Evolutionary conservation across 1,140 invertebrate species (phyloP), one percentile per base, ranked within the genome.

Genomic region (Dendroctonus valens): DNA sequence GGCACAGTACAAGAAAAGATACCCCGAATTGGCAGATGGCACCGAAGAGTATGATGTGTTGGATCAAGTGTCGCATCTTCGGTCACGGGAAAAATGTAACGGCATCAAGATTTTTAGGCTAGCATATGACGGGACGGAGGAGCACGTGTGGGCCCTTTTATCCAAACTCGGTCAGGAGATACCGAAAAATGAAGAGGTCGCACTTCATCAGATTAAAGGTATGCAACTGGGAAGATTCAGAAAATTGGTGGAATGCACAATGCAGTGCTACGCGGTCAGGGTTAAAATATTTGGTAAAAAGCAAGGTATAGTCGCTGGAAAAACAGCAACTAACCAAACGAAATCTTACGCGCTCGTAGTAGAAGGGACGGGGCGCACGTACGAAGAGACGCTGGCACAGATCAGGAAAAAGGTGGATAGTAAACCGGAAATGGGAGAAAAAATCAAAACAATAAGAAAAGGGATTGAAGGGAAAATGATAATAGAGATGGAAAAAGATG

Each of bases 231-330:
- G 6, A 42, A 15, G 26, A 9, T 15, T 52, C 5, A 60, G 48
- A 41, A 67, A 67, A 46, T 42, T 67, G 58, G 40, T 39, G 14
- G 65, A 67, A 39, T n/a, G n/a, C n/a, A n/a, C n/a, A n/a, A n/a
- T n/a, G 26, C 12, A 39, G 42, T 67, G 5, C 61, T 67, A 12
- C 46, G 38, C 3, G 38, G 15, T 40, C 7, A 48, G 7, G 15
- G n/a, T n/a, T n/a, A n/a, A n/a, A n/a, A n/a, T n/a, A n/a, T n/a
- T n/a, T n/a, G n/a, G n/a, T n/a, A n/a, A n/a, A n/a, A n/a, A n/a
- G n/a, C n/a, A 60, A 11, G 42, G 49, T 14, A 8, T 6, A 39
- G 57, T 67, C 6, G 39, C 4, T 6, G 46, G 52, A 61, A 60
- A 66, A 5, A 59, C 63, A 6, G 7, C 55, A 40, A 51, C 14